phyloP scores from a whole-genome alignment of 2,113 vertebrate genomes.

The Chitala chitala region DNA sequence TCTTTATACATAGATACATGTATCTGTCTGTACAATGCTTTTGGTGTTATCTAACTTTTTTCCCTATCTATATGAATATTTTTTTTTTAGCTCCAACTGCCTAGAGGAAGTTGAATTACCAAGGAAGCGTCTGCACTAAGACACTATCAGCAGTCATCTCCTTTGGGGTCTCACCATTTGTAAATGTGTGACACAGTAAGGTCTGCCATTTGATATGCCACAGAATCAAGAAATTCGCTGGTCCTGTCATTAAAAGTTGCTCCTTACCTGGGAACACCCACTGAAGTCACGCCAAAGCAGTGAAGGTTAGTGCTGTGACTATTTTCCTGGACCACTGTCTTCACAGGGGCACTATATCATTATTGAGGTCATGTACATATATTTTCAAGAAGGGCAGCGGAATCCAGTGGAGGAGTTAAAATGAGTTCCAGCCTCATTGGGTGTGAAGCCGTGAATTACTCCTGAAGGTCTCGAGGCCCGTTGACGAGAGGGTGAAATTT shows the following conservation, averaged over 20 bases:
- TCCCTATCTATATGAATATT: too few species aligned
- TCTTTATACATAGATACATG: too few species aligned
- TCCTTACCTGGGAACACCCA: neutral
- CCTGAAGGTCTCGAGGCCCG: conserved; percentile 7
- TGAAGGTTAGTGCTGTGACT: conserved; percentile 12
- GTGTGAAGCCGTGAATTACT: conserved; percentile 12
- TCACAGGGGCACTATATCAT: conserved; percentile 13
- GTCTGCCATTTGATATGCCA: neutral
- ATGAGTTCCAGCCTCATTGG: conserved; percentile 17
- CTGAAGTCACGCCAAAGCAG: neutral
- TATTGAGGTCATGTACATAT: conserved; percentile 20
- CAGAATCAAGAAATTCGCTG: neutral
- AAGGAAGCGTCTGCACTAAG: too few species aligned
- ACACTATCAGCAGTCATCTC: too few species aligned
- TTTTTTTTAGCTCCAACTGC: too few species aligned
- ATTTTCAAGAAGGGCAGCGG: conserved; percentile 16
- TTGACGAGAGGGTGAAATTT: conserved; percentile 4
- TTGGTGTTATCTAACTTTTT: too few species aligned
- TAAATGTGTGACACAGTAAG: neutral
- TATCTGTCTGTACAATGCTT: too few species aligned
- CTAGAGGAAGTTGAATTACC: too few species aligned
- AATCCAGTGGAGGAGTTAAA: conserved; percentile 10
- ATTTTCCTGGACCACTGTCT: conserved; percentile 4
- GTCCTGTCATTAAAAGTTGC: neutral
- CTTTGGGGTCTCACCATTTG: too few species aligned